Percentiles rank a stretch among this genome's conserved stretches.
These are phyloP conservation scores for Caenorhabditis sp. DNA, from an alignment of 2,888 invertebrate genomes.

Conservation along the genomic window DNA sequence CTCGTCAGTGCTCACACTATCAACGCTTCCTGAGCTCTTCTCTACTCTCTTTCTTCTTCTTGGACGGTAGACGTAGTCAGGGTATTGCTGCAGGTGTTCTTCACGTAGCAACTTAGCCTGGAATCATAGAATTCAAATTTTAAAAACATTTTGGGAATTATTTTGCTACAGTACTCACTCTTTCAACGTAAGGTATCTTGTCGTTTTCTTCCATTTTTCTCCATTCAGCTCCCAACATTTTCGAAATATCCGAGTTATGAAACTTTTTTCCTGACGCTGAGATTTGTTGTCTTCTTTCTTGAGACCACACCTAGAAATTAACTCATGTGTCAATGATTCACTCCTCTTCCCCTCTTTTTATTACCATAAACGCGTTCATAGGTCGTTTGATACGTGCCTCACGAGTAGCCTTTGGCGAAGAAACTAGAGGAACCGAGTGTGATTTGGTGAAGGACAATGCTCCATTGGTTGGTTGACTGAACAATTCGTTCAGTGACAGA, in stretches of 20 bases:
- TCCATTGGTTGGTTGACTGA: not conserved
- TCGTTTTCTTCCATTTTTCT: conserved; percentile 60
- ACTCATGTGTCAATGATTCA: not conserved
- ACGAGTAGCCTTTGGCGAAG: conserved; percentile 9
- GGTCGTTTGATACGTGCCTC: conserved; percentile 68
- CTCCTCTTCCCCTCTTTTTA: not conserved
- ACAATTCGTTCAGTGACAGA: conserved; percentile 18
- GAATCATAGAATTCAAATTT: conserved; percentile 6
- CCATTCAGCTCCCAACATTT: conserved; percentile 71
- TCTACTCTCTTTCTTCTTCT: conserved; percentile 62
- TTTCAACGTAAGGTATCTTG: conserved; percentile 66
- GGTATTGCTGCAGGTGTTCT: conserved; percentile 67
- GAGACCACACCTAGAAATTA: conserved; percentile 69
- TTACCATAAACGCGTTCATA: conserved; percentile 74
- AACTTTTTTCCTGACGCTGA: conserved; percentile 62
- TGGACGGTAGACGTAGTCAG: conserved; percentile 71
- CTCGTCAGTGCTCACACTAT: conserved; percentile 32
- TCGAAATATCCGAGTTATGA: conserved; percentile 67
- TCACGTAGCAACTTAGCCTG: conserved; percentile 70
- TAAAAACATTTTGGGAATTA: no score
- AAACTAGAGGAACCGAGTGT: no score
- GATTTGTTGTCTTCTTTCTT: conserved; percentile 68
- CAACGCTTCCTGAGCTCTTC: conserved; percentile 33
- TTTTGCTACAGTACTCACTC: conserved; percentile 41
- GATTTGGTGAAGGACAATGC: not conserved